A percentile compares a stretch with the other conserved stretches of the same genome.
Evolutionary conservation across 2,113 vertebrate species (phyloP).

Genomic region (Melospiza melodia): DNA sequence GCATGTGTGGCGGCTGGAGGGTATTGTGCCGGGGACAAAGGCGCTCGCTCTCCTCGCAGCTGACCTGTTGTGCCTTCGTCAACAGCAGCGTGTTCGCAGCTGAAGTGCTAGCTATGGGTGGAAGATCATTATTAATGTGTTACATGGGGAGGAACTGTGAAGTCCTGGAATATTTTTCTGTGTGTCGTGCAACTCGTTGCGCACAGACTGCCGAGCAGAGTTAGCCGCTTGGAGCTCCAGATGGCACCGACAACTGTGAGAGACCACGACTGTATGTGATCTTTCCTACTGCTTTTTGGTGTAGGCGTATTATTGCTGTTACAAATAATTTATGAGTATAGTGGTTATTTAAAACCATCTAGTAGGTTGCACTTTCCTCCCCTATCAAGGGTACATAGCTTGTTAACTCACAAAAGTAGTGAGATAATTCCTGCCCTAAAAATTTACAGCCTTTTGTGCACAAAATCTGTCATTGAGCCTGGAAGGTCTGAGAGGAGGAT

Average conservation of each 20-base stretch:
- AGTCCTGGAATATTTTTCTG: not conserved
- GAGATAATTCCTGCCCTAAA: conserved; percentile 18
- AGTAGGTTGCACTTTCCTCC: conserved; percentile 28
- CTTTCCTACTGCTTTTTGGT: conserved; percentile 18
- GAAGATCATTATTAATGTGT: not conserved
- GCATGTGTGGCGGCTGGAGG: not conserved
- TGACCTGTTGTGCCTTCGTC: not conserved
- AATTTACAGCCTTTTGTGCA: conserved; percentile 9
- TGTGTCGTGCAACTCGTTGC: not conserved
- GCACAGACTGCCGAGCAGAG: not conserved
- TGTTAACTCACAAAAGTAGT: conserved; percentile 16
- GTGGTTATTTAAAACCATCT: conserved; percentile 44
- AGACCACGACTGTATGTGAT: not conserved
- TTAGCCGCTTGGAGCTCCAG: not conserved
- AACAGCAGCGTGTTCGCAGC: not conserved
- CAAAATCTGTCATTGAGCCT: not conserved
- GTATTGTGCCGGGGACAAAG: not conserved
- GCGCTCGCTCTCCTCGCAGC: not conserved
- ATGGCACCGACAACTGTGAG: not conserved
- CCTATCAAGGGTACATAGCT: not conserved
- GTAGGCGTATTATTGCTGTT: conserved; percentile 45
- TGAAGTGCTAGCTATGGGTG: not conserved
- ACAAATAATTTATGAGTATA: conserved; percentile 46
- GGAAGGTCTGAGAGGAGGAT: conserved; percentile 6
- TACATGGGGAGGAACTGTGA: not conserved